Base-by-base conservation (phyloP, 1,140 invertebrate genomes). In the Tyrophagus putrescentiae region DNA sequence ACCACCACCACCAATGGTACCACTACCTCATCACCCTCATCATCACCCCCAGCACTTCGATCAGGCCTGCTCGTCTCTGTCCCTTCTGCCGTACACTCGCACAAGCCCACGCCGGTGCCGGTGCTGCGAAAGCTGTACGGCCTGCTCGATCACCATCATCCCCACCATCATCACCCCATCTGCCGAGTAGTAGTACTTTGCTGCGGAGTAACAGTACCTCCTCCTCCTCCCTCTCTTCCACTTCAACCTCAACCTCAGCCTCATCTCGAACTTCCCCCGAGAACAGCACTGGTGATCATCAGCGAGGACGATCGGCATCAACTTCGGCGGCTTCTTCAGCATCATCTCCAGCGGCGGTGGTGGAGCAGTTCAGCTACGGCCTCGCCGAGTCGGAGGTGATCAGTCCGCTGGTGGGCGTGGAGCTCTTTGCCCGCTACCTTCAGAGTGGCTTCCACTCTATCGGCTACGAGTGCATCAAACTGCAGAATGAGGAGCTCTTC, bases 381-480 rank as follows among this genome's bases (percentile, higher is more conserved):
- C 21, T 59, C 2, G 34, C 36, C 16, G 31, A 7, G 4, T 13
- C 27, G 21, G 39, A 41, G 23, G 18, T 59, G 6, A 18, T 29
- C 39, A 59, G 25, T 41, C 18, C 18, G 28, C 21, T 62, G 2
- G 4, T 6, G 32, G 61, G 61, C 28, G 25, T 62, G 11, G 61
- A 62, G 53, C n/a, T 62, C 21, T 62, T 60, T 39, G 54, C 61
- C 28, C 54, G 61, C 21, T 62, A 62, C 53, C 36, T 62, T 31
- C 59, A 57, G 21, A 21, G 32, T 21, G 42, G 42, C 28, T 62
- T 62, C 21, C 54, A 58, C 41, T 58, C 54, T 16, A 62, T 62
- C 29, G 61, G 61, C 18, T 48, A 42, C 32, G 61, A 62, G 29
- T 62, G 61, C 59, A 44, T 62, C n/a, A 57, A 58, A 39, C 28